These are phyloP conservation scores for Forbesichthys agassizii DNA, from an alignment of 2,113 vertebrate genomes.

Conservation along the genomic window DNA sequence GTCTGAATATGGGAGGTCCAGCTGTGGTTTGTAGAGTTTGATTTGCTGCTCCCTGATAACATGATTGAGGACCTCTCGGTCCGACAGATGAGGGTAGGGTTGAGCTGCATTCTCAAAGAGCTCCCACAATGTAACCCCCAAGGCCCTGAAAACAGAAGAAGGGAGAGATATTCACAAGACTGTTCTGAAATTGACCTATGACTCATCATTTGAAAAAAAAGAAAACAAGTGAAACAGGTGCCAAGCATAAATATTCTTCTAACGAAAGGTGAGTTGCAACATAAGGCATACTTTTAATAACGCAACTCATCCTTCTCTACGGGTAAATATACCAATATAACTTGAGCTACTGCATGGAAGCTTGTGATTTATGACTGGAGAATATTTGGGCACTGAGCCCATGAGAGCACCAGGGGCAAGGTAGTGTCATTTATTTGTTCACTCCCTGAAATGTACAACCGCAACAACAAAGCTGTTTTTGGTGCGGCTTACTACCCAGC, in stretches of 20 bases:
- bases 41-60: conserved; percentile 91
- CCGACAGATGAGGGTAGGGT: conserved; percentile 87
- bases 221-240: background rate
- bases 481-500: no score
- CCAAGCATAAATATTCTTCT: conserved; percentile 6
- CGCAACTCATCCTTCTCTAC: conserved; percentile 7
- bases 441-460: background rate
- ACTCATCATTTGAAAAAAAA: background rate
- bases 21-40: conserved; percentile 86
- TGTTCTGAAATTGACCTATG: background rate
- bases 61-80: conserved; percentile 88
- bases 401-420: conserved; percentile 12
- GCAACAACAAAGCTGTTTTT: background rate
- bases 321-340: conserved; percentile 16
- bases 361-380: conserved; percentile 20
- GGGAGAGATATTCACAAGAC: background rate
- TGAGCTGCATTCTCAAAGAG: conserved; percentile 85
- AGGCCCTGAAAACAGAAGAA: conserved; percentile 76
- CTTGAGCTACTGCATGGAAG: conserved; percentile 20
- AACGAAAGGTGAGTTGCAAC: background rate
- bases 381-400: conserved; percentile 26
- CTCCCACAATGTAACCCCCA: conserved; percentile 95
- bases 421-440: conserved; percentile 7
- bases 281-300: conserved; percentile 1
- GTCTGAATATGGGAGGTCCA: conserved; percentile 92